phyloP scores from a whole-genome alignment of 1,140 invertebrate species.

The Heliconius himera region DNA sequence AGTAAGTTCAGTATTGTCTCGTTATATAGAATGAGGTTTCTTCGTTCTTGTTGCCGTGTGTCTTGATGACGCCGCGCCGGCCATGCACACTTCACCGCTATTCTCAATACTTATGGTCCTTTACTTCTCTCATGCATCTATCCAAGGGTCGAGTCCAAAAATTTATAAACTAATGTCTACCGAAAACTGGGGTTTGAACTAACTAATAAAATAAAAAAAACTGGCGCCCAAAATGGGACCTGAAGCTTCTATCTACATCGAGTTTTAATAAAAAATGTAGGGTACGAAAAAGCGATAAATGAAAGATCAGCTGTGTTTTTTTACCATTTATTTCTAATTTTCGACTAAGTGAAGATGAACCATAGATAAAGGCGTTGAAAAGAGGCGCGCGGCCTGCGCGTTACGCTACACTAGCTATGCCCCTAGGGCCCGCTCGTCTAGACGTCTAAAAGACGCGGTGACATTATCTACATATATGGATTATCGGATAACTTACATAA shows the following conservation, averaged over 20 bases:
- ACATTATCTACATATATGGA: constrained; percentile 47
- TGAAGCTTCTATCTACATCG: constrained; percentile 60
- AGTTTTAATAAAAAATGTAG: constrained; percentile 54
- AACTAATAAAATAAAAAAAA: constrained; percentile 56
- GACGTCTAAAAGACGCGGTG: constrained; percentile 45
- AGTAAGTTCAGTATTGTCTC: constrained; percentile 58
- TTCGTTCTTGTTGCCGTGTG: constrained; percentile 48
- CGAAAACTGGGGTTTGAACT: constrained; percentile 48
- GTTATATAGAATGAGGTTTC: constrained; percentile 43
- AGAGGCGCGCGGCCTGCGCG: constrained; percentile 71
- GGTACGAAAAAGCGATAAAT: constrained; percentile 77
- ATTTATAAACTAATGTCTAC: constrained; percentile 51
- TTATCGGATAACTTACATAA: constrained; percentile 55
- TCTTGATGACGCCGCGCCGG: constrained; percentile 43
- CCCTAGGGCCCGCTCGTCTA: constrained; percentile 37
- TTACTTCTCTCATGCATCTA: constrained; percentile 63
- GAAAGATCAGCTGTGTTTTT: constrained; percentile 78
- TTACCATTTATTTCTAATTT: constrained; percentile 78
- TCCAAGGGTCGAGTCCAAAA: constrained; percentile 49
- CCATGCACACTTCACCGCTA: constrained; percentile 66
- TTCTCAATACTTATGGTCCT: constrained; percentile 42
- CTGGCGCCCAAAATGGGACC: constrained; percentile 65
- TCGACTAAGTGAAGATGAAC: constrained; percentile 78
- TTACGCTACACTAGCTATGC: constrained; percentile 60
- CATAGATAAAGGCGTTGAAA: constrained; percentile 65